phyloP scores from a whole-genome alignment of 2,113 vertebrate species.

The Pseudorectes ferrugineus region DNA sequence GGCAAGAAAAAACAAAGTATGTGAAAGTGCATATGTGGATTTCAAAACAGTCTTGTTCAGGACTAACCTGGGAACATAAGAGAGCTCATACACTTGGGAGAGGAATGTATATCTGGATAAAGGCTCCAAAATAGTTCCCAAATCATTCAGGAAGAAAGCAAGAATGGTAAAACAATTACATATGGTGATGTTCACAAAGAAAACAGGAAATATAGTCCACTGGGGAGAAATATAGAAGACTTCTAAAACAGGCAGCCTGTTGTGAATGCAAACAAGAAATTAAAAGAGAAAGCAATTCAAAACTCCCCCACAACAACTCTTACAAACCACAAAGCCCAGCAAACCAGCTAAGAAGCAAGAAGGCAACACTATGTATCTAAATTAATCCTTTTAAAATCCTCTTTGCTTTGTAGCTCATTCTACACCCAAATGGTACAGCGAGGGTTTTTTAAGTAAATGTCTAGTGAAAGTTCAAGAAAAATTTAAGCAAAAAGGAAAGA shows the following conservation, averaged over 20 bases:
- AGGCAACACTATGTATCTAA: not conserved
- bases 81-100: not conserved
- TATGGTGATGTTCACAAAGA: not conserved
- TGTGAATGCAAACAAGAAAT: conserved; percentile 7
- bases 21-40: not conserved
- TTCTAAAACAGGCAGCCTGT: conserved; percentile 31
- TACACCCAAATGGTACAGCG: not conserved
- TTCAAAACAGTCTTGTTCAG: not conserved
- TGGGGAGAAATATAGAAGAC: conserved; percentile 12
- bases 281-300: not conserved
- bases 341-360: not conserved
- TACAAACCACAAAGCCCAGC: not conserved
- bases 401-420: not conserved
- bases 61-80: not conserved
- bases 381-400: not conserved
- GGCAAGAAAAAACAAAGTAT: not conserved
- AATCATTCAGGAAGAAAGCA: conserved; percentile 23
- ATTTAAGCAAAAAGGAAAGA: not conserved
- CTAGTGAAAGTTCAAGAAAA: not conserved
- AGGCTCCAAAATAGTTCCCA: not conserved
- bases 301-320: not conserved
- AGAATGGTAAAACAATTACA: conserved; percentile 47
- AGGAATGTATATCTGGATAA: not conserved
- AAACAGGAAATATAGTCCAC: conserved; percentile 41
- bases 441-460: not conserved